A percentile compares a stretch with the other conserved stretches of the same genome.
Evolutionary conservation across 2,113 vertebrate genomes (phyloP).

Genomic region (Pseudolaguvia tuberculata): DNA sequence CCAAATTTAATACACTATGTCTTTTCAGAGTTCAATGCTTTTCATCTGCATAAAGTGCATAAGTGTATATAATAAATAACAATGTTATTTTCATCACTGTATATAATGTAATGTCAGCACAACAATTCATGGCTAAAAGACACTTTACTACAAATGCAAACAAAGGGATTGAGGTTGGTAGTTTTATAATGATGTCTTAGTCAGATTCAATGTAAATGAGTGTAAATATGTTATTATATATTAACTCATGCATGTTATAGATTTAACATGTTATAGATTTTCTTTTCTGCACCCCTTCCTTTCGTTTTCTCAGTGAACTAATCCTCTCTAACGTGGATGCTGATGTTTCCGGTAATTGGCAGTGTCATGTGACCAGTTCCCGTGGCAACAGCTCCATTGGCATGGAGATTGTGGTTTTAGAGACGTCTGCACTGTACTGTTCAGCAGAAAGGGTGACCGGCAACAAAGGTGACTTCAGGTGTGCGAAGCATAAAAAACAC

Average conservation of each 20-base stretch:
- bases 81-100: neutral
- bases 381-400: constrained; percentile 78
- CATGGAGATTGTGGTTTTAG: constrained; percentile 84
- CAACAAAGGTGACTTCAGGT: constrained; percentile 92
- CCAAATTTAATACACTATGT: neutral
- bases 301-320: constrained; percentile 71
- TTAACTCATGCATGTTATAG: neutral
- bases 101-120: neutral
- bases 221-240: too few species aligned
- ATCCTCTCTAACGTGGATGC: constrained; percentile 81
- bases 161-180: neutral
- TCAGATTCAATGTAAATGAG: neutral
- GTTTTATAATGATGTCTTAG: neutral
- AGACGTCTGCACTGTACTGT: constrained; percentile 80
- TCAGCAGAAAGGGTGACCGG: constrained; percentile 79
- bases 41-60: neutral
- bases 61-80: too few species aligned
- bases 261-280: constrained; percentile 5
- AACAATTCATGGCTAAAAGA: neutral
- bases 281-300: neutral
- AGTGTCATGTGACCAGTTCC: constrained; percentile 82
- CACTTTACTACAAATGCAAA: neutral
- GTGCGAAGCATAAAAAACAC: constrained; percentile 36
- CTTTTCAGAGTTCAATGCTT: neutral
- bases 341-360: constrained; percentile 77